Conservation (phyloP, 2,888 invertebrate genomes). For the Xestia c-nigrum region DNA sequence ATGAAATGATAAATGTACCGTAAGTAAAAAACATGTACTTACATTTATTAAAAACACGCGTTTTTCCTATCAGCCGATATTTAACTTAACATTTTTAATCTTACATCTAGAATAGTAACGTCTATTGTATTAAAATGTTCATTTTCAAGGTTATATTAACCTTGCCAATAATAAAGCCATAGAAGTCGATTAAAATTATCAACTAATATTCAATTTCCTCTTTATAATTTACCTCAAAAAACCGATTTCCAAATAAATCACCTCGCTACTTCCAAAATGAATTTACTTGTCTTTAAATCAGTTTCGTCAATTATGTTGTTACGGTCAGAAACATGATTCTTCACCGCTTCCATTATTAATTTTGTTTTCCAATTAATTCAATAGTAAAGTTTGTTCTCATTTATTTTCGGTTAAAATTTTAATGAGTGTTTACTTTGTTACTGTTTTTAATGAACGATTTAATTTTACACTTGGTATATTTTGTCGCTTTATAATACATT, state of each 20-base stretch:
- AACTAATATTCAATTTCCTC: background rate
- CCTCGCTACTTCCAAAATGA: slow-evolving; percentile 11
- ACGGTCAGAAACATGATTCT: slow-evolving; percentile 20
- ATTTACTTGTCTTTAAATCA: slow-evolving; percentile 23
- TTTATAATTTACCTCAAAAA: slow-evolving; percentile 1
- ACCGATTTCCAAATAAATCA: background rate
- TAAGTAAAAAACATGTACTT: too few relatives aligned
- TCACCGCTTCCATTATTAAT: slow-evolving; percentile 27
- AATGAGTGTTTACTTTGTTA: slow-evolving; percentile 6
- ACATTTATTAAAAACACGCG: too few relatives aligned
- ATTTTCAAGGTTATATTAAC: background rate
- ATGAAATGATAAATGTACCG: background rate
- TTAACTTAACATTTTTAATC: background rate
- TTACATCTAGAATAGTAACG: background rate
- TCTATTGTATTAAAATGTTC: background rate
- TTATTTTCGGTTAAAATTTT: slow-evolving; percentile 8
- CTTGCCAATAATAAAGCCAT: background rate
- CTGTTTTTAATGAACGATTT: background rate
- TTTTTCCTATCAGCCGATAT: too few relatives aligned
- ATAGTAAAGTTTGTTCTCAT: slow-evolving; percentile 20
- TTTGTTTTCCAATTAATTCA: slow-evolving; percentile 9
- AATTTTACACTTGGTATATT: background rate
- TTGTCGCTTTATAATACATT: background rate
- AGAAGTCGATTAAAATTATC: background rate
- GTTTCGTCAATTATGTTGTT: slow-evolving; percentile 20